Conservation (phyloP, 2,797 vertebrate species). For the Lepilemur septentrionalis region DNA sequence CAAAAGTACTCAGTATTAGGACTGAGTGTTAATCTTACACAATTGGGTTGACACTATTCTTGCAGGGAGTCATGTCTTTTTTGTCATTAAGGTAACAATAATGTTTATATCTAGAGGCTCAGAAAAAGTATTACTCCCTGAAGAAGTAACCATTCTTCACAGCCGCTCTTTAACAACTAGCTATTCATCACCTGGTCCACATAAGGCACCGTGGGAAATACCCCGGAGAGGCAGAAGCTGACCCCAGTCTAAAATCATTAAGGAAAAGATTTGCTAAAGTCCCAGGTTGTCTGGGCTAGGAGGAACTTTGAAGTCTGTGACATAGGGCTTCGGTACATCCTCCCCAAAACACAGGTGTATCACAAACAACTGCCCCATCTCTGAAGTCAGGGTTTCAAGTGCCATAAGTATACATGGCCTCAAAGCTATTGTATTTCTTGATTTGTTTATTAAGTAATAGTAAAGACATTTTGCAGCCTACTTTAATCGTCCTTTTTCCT, state of each 20-base stretch:
- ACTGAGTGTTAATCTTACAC: background rate
- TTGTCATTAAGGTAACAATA: background rate
- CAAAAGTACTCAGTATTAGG: background rate
- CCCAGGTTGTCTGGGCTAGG: background rate
- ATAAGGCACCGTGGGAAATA: accelerated
- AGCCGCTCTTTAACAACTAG: background rate
- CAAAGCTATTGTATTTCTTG: background rate
- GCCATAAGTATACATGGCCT: background rate
- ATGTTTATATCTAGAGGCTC: background rate
- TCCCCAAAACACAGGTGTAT: background rate
- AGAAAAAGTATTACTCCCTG: background rate
- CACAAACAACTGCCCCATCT: background rate
- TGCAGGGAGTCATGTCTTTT: background rate
- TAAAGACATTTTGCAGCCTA: conserved; percentile 5
- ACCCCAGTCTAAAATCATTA: background rate
- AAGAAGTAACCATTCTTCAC: no score
- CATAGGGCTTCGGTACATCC: background rate
- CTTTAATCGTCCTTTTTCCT: background rate
- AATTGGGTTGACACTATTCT: background rate
- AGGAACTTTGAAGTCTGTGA: background rate
- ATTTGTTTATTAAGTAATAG: background rate
- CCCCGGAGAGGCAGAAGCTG: background rate
- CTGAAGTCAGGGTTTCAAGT: background rate
- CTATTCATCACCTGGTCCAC: background rate
- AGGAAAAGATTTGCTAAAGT: background rate